Percentiles rank a stretch among this genome's conserved stretches.
Conservation (phyloP, 2,797 vertebrate species). For the Hippoglossus hippoglossus region DNA sequence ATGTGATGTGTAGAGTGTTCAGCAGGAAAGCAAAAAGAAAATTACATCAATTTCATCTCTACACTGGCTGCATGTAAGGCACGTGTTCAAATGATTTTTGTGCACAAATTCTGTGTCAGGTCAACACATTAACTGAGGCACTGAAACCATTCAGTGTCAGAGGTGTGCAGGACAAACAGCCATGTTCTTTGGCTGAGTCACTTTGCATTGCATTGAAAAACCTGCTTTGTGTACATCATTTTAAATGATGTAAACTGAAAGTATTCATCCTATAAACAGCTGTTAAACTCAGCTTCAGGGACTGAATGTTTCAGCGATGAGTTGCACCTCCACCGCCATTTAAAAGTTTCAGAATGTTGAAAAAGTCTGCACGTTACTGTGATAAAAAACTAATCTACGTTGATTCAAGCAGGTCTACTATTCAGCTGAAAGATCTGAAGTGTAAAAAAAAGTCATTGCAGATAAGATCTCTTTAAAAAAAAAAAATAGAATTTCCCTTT, state of each 20-base stretch:
- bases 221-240: neutral
- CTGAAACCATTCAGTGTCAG: conserved; percentile 17
- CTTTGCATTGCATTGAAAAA: conserved; percentile 4
- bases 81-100: conserved; percentile 18
- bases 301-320: neutral
- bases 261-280: neutral
- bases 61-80: conserved; percentile 54
- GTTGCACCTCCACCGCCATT: neutral
- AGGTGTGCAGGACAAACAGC: conserved; percentile 21
- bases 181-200: conserved; percentile 45
- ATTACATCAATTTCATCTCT: neutral
- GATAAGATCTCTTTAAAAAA: neutral
- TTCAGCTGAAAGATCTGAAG: neutral
- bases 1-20: conserved; percentile 13
- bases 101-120: neutral
- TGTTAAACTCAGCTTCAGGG: neutral
- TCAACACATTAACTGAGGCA: neutral
- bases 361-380: neutral
- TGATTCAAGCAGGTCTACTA: conserved; percentile 19
- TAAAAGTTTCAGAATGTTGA: neutral
- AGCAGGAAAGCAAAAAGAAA: conserved; percentile 16
- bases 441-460: conserved; percentile 1
- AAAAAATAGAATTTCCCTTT: conserved; percentile 49
- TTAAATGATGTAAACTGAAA: neutral
- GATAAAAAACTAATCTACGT: neutral